Evolutionary conservation across 1,140 invertebrate genomes (phyloP).

Genomic region (Drosophila kepulauana): DNA sequence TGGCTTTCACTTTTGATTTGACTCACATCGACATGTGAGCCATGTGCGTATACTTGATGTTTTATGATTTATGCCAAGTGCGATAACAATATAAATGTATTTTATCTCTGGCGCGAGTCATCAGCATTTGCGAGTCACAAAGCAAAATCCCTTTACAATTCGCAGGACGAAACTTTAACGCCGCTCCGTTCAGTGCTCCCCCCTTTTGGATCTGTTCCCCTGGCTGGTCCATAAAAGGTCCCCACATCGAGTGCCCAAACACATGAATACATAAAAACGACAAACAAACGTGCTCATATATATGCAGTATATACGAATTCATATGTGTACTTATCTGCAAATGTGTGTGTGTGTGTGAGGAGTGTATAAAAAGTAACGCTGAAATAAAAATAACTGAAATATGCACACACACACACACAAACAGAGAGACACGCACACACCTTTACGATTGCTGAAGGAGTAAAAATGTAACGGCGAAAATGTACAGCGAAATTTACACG

Average conservation of each 20-base stretch:
- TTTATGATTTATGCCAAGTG: conserved; percentile 67
- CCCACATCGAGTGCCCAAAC: conserved; percentile 33
- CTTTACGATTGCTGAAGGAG: conserved; percentile 75
- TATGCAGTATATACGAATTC: conserved; percentile 2
- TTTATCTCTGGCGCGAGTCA: conserved; percentile 60
- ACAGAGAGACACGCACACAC: conserved; percentile 31
- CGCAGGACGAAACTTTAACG: conserved; percentile 26
- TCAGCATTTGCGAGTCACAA: conserved; percentile 61
- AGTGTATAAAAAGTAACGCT: conserved; percentile 71
- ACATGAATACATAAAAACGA: conserved; percentile 56
- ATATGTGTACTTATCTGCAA: conserved; percentile 19
- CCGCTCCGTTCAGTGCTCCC: background rate
- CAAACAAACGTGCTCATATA: conserved; percentile 60
- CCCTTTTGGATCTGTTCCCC: too few relatives aligned
- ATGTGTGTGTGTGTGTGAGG: conserved; percentile 1
- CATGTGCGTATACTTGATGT: conserved; percentile 4
- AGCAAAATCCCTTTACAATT: conserved; percentile 75
- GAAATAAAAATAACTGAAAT: conserved; percentile 80
- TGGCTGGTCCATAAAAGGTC: conserved; percentile 20
- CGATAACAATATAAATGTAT: conserved; percentile 65
- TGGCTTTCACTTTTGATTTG: conserved; percentile 11
- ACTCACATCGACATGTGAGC: conserved; percentile 2
- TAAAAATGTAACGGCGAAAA: conserved; percentile 68
- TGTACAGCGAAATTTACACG: conserved; percentile 76
- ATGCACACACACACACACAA: conserved; percentile 54